Evolutionary conservation across 2,113 vertebrate species (phyloP), one percentile per base, ranked within the genome.

Genomic region (Amphiprion ocellaris): DNA sequence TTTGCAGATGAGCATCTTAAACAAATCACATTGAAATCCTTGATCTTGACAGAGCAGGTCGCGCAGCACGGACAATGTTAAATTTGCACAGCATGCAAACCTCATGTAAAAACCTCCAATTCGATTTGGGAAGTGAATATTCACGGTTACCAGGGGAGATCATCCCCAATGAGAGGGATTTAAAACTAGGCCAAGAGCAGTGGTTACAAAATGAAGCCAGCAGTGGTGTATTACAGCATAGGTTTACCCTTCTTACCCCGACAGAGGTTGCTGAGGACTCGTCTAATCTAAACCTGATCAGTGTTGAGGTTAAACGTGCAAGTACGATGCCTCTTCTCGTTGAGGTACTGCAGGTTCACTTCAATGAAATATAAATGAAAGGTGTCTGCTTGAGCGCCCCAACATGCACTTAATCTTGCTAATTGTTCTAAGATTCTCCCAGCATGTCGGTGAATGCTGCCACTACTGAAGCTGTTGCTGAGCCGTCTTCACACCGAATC

Each of bases 71-170:
- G 17, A 61, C 15, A 14, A 72, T 23, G 12, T 12, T 17, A 6
- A 0, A 77, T 89, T 83, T 90, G 84, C 82, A 71, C 30, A 4
- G 37, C 37, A 91, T 90, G 89, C 89, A 93, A 93, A 93, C 7
- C 19, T 72, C 74, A 90, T 88, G 90, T 85, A 90, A 90, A 90
- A 33, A 46, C 11, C 37, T 44, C 39, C n/a, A 30, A 23, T 82
- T 56, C 9, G n/a, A 71, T 77, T 24, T 30, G 24, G 23, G 9
- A 10, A 37, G 0, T 2, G n/a, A 53, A 30, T 2, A 0, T 23
- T 28, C 21, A 28, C 26, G 10, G 21, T 17, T 6, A 28, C 24
- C 47, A 10, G 28, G 2, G 1, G 4, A 11, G n/a, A 46, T 3
- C 10, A 6, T 26, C 12, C 16, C 37, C 15, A 11, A 44, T 28